Conservation (phyloP, 2,113 vertebrate genomes). For the Hippocampus comes region DNA sequence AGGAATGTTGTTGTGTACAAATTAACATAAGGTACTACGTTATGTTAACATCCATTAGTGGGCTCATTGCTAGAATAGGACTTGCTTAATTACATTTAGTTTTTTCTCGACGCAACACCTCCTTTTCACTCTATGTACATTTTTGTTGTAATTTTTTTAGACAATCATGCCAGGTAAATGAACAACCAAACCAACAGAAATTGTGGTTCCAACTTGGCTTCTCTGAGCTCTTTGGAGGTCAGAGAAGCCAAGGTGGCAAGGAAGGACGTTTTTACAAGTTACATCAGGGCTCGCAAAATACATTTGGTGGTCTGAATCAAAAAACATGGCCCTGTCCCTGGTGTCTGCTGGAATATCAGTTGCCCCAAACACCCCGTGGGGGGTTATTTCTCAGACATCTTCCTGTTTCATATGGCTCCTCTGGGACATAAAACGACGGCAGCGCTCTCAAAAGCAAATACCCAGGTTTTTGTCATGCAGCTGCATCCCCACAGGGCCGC, state of each 20-base stretch:
- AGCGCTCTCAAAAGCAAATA: slow-evolving; percentile 31
- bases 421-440: slow-evolving; percentile 22
- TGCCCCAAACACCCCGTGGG: slow-evolving; percentile 37
- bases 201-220: not conserved
- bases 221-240: not conserved
- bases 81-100: too few relatives aligned
- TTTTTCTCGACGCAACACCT: too few relatives aligned
- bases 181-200: not conserved
- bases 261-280: too few relatives aligned
- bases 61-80: too few relatives aligned
- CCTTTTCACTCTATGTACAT: too few relatives aligned
- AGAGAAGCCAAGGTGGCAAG: not conserved
- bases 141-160: too few relatives aligned
- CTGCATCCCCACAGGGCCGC: slow-evolving; percentile 30
- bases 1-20: too few relatives aligned
- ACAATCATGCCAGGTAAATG: too few relatives aligned
- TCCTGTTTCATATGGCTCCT: slow-evolving; percentile 18
- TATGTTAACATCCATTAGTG: too few relatives aligned
- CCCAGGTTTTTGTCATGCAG: slow-evolving; percentile 26
- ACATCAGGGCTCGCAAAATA: not conserved
- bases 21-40: too few relatives aligned
- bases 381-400: not conserved
- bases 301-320: not conserved
- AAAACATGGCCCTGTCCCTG: slow-evolving; percentile 24
- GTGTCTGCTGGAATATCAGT: slow-evolving; percentile 24